Conservation (phyloP, 64 coral and sea anemone species). For the Montipora capricornis region DNA sequence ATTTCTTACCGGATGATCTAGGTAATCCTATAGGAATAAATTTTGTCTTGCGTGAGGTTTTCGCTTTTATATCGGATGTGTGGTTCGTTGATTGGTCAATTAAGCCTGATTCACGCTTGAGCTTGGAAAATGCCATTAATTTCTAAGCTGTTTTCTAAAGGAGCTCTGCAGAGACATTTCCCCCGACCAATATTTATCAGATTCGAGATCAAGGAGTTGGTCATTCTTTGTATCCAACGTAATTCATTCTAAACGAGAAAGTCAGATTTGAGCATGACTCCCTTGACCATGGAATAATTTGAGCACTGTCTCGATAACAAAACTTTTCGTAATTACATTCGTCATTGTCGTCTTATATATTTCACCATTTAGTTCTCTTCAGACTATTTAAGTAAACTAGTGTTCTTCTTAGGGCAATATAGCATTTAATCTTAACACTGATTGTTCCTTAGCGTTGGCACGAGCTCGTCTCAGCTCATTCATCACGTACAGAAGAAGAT, state of each 20-base stretch:
- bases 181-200: neutral
- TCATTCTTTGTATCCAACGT: neutral
- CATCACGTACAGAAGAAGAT: neutral
- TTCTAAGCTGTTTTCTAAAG: neutral
- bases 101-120: neutral
- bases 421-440: neutral
- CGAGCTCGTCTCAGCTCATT: neutral
- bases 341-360: neutral
- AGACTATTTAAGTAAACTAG: slow-evolving; percentile 1
- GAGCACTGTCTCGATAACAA: neutral
- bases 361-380: neutral
- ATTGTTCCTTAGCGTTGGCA: neutral
- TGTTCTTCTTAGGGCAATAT: neutral
- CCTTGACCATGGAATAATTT: neutral
- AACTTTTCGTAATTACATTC: neutral
- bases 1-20: neutral
- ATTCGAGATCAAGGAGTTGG: neutral
- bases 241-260: neutral
- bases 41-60: slow-evolving; percentile 2
- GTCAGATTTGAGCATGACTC: neutral
- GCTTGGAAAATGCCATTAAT: slow-evolving; percentile 5
- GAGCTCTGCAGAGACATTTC: neutral
- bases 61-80: slow-evolving; percentile 1
- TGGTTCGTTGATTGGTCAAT: neutral
- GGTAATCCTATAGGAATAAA: neutral